These are phyloP conservation scores for Rhopalosiphum maidis DNA, from an alignment of 1,140 invertebrate species.

Conservation along the genomic window DNA sequence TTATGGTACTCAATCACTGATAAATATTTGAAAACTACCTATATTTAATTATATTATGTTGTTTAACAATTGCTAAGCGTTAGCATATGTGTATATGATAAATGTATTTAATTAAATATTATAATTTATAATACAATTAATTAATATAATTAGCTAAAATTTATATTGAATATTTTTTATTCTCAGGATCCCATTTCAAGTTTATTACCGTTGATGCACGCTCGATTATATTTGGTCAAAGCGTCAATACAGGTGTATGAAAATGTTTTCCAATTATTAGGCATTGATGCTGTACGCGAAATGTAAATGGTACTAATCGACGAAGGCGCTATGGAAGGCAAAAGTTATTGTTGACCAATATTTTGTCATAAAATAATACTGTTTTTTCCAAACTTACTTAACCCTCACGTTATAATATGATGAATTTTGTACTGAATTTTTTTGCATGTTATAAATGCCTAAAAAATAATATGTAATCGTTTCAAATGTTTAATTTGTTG, in stretches of 20 bases:
- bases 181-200: not conserved
- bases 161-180: not conserved
- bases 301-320: constrained; percentile 56
- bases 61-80: not conserved
- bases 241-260: constrained; percentile 15
- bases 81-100: not conserved
- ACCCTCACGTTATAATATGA: not conserved
- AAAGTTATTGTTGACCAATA: too few relatives aligned
- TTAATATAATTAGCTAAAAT: not conserved
- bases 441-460: not conserved
- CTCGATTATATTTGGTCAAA: constrained; percentile 43
- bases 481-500: not conserved
- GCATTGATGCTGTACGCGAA: not conserved
- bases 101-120: not conserved
- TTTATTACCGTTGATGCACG: constrained; percentile 38
- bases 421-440: not conserved
- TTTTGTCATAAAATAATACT: not conserved
- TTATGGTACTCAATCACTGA: too few relatives aligned
- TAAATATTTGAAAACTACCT: too few relatives aligned
- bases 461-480: not conserved
- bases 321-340: not conserved
- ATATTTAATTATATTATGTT: not conserved
- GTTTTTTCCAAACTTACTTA: not conserved
- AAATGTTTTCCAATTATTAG: constrained; percentile 36
- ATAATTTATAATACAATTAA: too few relatives aligned